Evolutionary conservation across 1,140 invertebrate species (phyloP), one percentile per base, ranked within the genome.

Genomic region (Holotrichia oblita): DNA sequence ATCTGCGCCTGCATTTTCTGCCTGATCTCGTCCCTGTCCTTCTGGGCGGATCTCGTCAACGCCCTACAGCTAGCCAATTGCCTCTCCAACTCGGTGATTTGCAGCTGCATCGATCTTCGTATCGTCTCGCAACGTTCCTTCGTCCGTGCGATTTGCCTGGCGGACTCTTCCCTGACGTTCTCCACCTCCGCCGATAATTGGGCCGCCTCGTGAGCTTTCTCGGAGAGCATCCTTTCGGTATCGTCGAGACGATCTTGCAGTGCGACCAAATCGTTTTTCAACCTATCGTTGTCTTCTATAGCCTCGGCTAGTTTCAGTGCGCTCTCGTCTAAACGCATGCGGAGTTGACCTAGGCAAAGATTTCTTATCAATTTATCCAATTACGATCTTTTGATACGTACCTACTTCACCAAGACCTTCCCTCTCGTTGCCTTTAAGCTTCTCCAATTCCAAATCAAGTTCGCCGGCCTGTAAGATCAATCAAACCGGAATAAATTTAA

Each of bases 1-100:
- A 93, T 91, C 83, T 93, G 92, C 77, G 89, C 88, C 80, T 92
- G 90, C 90, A 93, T 93, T 79, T 92, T 92, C 80, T 90, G 89
- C 79, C 92, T 87, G 17, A 93, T 89, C 89, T 93, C 91, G 80
- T 93, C 92, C 55, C 91, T 88, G 72, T 93, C 92, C 80, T 92
- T 92, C 80, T 93, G 90, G 0, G 91, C 90, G 7, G 90, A 88
- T 79, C 89, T 89, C 0, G 91, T 91, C 76, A 89, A 88, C 8
- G 92, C 92, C 82, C 91, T 88, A 74, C 89, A 89, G 40, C 90
- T 89, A 0, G 90, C 92, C 24, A 93, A 82, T 82, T 93, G 91
- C 78, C 89, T 87, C 81, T 93, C 93, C 83, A 93, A 84, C 79
- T 93, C 91, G 0, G 88, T 88, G 27, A 93, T 89, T 82, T 93